phyloP scores from a whole-genome alignment of 2,888 invertebrate genomes.

The Aleiodes alternator region DNA sequence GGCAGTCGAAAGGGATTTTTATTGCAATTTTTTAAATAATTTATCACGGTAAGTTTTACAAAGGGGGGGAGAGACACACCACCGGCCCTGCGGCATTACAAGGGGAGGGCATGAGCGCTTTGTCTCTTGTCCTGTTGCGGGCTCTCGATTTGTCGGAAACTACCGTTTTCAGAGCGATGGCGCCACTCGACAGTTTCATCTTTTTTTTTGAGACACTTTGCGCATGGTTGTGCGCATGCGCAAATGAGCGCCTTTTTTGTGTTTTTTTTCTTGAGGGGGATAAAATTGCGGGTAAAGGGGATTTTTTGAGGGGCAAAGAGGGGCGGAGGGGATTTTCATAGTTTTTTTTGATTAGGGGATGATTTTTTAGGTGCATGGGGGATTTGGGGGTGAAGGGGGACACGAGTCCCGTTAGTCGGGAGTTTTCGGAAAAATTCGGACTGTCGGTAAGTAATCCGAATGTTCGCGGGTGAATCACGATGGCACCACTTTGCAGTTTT shows the following conservation, averaged over 20 bases:
- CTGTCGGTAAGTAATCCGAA: no score
- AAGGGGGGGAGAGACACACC: constrained; percentile 50
- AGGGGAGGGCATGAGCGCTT: constrained; percentile 59
- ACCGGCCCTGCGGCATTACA: constrained; percentile 61
- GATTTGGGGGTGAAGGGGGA: no score
- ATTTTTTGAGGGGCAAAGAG: no score
- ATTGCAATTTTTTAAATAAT: background rate
- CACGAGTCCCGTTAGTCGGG: background rate
- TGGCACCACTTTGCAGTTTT: no score
- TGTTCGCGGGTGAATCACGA: no score
- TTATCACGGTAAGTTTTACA: constrained; percentile 23
- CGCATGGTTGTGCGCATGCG: constrained; percentile 36
- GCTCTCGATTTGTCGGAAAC: constrained; percentile 59
- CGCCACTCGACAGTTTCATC: constrained; percentile 34
- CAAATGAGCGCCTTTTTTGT: background rate
- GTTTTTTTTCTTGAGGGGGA: no score
- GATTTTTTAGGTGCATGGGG: no score
- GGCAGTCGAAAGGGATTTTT: background rate
- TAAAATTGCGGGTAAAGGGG: no score
- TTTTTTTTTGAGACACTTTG: background rate
- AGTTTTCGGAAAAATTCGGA: no score
- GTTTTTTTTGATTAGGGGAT: no score
- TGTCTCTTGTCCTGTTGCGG: constrained; percentile 61
- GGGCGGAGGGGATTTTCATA: no score
- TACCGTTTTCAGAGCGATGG: constrained; percentile 56